phyloP scores from a whole-genome alignment of 2,797 vertebrate species.

The Sebastes goodei region DNA sequence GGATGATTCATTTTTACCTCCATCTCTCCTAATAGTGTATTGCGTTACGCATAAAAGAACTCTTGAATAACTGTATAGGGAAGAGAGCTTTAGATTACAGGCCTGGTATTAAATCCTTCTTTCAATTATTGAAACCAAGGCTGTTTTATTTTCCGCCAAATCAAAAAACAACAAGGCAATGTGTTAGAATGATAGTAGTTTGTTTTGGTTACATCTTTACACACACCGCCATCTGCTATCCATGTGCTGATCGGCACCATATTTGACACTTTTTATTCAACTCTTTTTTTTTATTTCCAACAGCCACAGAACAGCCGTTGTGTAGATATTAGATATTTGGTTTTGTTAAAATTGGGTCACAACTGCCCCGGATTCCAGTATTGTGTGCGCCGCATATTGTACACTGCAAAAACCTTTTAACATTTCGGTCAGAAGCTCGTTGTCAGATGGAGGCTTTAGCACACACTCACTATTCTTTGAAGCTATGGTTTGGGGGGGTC shows the following conservation, averaged over 20 bases:
- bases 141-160: background rate
- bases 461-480: slow-evolving; percentile 40
- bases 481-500: slow-evolving; percentile 52
- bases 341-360: background rate
- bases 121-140: background rate
- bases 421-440: slow-evolving; percentile 26
- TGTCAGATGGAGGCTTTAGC: slow-evolving; percentile 24
- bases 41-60: slow-evolving; percentile 17
- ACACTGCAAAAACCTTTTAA: slow-evolving; percentile 20
- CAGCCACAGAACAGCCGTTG: background rate
- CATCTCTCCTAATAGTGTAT: background rate
- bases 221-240: slow-evolving; percentile 27
- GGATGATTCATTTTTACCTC: slow-evolving; percentile 7
- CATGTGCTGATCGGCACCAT: slow-evolving; percentile 3
- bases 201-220: slow-evolving; percentile 14
- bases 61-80: background rate
- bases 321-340: background rate
- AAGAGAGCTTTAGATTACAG: slow-evolving; percentile 1
- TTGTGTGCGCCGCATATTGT: background rate
- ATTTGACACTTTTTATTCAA: slow-evolving; percentile 11
- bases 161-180: background rate
- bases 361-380: background rate
- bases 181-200: slow-evolving; percentile 1
- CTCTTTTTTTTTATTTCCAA: background rate
- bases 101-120: background rate